A percentile compares a stretch with the other conserved stretches of the same genome.
Evolutionary conservation across 1,140 invertebrate species (phyloP).

Genomic region (Eriocheir sinensis): DNA sequence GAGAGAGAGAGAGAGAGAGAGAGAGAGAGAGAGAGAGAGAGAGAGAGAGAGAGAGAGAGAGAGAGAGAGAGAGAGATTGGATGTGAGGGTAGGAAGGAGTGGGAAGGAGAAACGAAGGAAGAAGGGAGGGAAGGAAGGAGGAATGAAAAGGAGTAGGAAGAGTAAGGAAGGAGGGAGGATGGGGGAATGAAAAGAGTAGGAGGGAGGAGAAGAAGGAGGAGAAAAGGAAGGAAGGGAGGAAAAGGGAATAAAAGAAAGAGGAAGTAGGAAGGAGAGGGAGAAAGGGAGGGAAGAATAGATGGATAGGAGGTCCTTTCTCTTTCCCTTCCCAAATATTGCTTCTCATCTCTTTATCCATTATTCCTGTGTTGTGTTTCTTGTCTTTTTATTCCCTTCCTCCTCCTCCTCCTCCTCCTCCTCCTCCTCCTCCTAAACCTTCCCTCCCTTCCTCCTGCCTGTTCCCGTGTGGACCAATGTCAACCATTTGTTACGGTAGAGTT

Average conservation of each 20-base stretch:
- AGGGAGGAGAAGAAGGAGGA: not conserved
- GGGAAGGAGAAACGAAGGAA: too few relatives aligned
- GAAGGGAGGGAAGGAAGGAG: not conserved
- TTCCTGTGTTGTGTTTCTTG: too few relatives aligned
- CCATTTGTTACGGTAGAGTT: not conserved
- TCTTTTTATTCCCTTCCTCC: not conserved
- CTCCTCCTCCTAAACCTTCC: too few relatives aligned
- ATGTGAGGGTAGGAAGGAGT: too few relatives aligned
- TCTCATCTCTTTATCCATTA: not conserved
- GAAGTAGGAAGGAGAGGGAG: not conserved
- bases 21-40: not conserved
- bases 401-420: not conserved
- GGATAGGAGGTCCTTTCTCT: not conserved
- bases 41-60: not conserved
- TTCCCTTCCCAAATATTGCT: not conserved
- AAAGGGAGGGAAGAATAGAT: not conserved
- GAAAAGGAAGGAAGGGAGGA: not conserved
- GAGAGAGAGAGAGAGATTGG: not conserved
- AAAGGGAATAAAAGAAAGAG: not conserved
- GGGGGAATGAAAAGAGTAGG: too few relatives aligned
- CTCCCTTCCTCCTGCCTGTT: not conserved
- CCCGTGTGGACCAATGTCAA: not conserved
- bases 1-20: too few relatives aligned
- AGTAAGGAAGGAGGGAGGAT: too few relatives aligned
- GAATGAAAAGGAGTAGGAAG: not conserved